These are phyloP conservation scores for Girardia tigrina DNA, from an alignment of 2,888 invertebrate species.

Conservation along the genomic window DNA sequence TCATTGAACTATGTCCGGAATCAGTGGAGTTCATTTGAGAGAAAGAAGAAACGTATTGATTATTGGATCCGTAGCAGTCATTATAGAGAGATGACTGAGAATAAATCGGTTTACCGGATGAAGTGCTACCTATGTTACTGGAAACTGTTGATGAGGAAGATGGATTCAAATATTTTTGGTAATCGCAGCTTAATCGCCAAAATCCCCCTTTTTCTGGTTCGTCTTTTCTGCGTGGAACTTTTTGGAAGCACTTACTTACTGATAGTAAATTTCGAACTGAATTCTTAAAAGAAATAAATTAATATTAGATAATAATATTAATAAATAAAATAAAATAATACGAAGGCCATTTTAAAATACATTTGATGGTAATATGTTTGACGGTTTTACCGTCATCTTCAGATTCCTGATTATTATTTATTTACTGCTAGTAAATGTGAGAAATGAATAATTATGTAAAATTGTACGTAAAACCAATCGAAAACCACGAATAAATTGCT, in stretches of 20 bases:
- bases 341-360: no score
- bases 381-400: no score
- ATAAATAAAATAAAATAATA: no score
- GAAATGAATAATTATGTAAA: no score
- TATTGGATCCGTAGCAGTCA: not conserved
- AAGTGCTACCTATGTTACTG: slow-evolving; percentile 54
- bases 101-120: slow-evolving; percentile 42
- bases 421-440: no score
- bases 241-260: slow-evolving; percentile 78
- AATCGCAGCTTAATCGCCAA: slow-evolving; percentile 68
- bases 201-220: slow-evolving; percentile 77
- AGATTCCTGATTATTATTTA: no score
- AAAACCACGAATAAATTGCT: no score
- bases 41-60: not conserved
- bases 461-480: no score
- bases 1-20: not conserved
- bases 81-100: not conserved
- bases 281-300: slow-evolving; percentile 60
- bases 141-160: not conserved
- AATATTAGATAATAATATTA: no score
- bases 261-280: slow-evolving; percentile 82
- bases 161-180: slow-evolving; percentile 36
- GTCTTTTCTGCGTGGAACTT: slow-evolving; percentile 56
- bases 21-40: not conserved
- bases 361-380: no score